Percentiles rank a stretch among this genome's conserved stretches.
These are phyloP conservation scores for Pyralis farinalis DNA, from an alignment of 2,888 invertebrate species.

Conservation along the genomic window DNA sequence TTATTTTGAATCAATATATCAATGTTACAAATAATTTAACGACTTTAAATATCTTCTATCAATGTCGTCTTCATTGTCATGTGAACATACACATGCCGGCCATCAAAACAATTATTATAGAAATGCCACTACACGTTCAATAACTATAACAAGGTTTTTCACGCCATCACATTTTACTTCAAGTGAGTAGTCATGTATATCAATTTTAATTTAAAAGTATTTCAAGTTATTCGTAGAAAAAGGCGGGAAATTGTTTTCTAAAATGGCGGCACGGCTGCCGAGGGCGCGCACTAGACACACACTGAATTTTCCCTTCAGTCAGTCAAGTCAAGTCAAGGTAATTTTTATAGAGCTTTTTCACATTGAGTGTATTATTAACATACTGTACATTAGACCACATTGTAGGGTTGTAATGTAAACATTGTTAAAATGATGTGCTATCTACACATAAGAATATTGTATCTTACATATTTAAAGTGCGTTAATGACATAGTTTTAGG, in stretches of 20 bases:
- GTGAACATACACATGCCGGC: conserved; percentile 29
- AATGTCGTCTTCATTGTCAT: conserved; percentile 34
- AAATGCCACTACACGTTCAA: conserved; percentile 8
- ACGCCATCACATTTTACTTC: background rate
- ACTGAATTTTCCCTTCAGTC: conserved; percentile 52
- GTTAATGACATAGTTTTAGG: too few species aligned
- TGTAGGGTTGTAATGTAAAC: too few species aligned
- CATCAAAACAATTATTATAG: conserved; percentile 5
- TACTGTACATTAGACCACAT: too few species aligned
- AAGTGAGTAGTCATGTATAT: background rate
- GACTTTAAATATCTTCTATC: conserved; percentile 29
- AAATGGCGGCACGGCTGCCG: conserved; percentile 47
- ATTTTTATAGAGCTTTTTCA: conserved; percentile 30
- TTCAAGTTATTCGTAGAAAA: conserved; percentile 22
- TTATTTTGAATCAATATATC: background rate
- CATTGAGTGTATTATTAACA: conserved; percentile 20
- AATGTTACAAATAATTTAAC: conserved; percentile 3
- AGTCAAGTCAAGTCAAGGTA: conserved; percentile 36
- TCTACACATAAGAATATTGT: too few species aligned
- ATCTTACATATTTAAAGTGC: too few species aligned
- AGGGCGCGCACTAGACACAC: conserved; percentile 42
- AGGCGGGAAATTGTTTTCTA: conserved; percentile 45
- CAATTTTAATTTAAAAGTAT: background rate
- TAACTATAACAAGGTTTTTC: conserved; percentile 4
- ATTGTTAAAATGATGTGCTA: too few species aligned